These are phyloP conservation scores for Champsocephalus gunnari DNA, from an alignment of 2,797 vertebrate species.

Conservation along the genomic window DNA sequence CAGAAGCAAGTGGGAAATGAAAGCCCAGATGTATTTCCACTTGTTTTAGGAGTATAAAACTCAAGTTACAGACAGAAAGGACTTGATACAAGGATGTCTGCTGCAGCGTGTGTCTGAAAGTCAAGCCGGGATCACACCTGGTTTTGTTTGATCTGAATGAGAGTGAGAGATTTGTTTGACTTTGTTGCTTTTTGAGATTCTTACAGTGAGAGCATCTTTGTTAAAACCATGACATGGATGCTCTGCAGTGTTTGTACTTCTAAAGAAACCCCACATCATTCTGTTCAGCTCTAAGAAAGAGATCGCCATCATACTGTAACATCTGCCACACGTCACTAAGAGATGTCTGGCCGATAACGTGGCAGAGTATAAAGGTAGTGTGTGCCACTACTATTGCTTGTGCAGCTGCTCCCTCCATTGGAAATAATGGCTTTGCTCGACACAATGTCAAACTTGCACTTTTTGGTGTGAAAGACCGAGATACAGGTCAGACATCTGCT, in stretches of 20 bases:
- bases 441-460: slow-evolving; percentile 7
- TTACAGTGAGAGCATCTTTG: too few relatives aligned
- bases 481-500: background rate
- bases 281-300: too few relatives aligned
- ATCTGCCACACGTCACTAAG: background rate
- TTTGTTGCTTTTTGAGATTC: too few relatives aligned
- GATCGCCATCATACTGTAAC: background rate
- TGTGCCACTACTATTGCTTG: background rate
- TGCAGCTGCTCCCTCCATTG: background rate
- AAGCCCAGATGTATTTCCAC: slow-evolving; percentile 3
- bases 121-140: too few relatives aligned
- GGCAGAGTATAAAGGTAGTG: background rate
- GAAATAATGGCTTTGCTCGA: background rate
- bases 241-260: too few relatives aligned
- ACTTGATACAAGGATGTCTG: background rate
- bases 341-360: background rate
- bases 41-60: background rate
- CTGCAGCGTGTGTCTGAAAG: background rate
- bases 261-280: too few relatives aligned
- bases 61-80: slow-evolving; percentile 4
- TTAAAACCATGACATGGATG: too few relatives aligned
- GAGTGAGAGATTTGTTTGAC: too few relatives aligned
- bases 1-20: too few relatives aligned
- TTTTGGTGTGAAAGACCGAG: background rate
- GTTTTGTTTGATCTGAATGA: too few relatives aligned